Evolutionary conservation across 2,888 invertebrate species (phyloP).

Genomic region (Orthosia gracilis): DNA sequence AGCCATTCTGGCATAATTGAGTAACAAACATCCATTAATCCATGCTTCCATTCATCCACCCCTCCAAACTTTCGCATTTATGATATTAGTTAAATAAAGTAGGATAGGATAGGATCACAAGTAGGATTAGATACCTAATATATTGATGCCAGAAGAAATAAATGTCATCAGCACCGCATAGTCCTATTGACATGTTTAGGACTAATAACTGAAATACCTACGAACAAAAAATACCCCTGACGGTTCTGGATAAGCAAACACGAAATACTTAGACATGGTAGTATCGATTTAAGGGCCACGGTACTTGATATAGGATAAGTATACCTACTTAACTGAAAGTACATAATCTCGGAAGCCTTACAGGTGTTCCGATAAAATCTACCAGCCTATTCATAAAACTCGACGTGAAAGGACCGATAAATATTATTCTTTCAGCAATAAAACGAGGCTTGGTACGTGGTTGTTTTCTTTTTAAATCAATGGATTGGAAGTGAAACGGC

Average conservation of each 20-base stretch:
- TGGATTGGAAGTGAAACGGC: not conserved
- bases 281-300: conserved; percentile 14
- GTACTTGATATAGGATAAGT: conserved; percentile 22
- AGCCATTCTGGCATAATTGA: too few species aligned
- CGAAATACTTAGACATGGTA: conserved; percentile 4
- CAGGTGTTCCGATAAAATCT: conserved; percentile 40
- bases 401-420: conserved; percentile 20
- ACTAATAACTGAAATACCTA: not conserved
- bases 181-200: not conserved
- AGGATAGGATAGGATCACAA: too few species aligned
- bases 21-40: too few species aligned
- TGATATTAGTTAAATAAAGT: too few species aligned
- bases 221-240: not conserved
- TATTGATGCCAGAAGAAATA: not conserved
- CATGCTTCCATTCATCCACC: too few species aligned
- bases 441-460: not conserved
- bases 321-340: conserved; percentile 30
- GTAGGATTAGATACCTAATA: not conserved
- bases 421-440: conserved; percentile 21
- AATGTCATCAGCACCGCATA: not conserved
- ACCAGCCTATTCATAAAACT: conserved; percentile 21
- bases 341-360: conserved; percentile 51
- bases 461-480: conserved; percentile 23
- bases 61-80: too few species aligned
- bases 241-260: not conserved